Evolutionary conservation across 2,888 invertebrate species (phyloP), one percentile per base, ranked within the genome.

Genomic region (Chrysopilus asiliformis): DNA sequence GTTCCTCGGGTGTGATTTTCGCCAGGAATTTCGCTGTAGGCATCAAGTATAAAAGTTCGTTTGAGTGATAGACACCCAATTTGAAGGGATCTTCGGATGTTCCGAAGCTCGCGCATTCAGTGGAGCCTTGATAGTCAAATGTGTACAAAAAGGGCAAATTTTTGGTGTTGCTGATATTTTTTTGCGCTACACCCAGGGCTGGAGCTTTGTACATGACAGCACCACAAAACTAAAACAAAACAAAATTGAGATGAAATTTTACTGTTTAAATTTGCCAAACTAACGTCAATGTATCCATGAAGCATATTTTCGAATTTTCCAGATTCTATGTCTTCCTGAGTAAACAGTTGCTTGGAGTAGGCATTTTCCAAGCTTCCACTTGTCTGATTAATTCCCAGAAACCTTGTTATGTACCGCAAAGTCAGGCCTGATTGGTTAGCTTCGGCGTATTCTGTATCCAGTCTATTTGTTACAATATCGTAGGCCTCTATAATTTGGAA

Each of bases 21-120:
- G 42, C 43, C 10, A 39, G 44, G 20, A 46, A 44, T n/a, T 42
- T 38, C 18, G 48, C 45, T 32, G 36, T 44, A 8, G 52, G 52
- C 46, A 68, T 68, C 18, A 68, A 46, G 42, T 68, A 64, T 13
- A 67, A 54, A 4, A 68, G 50, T 38, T 70, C 68, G 41, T 69
- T 66, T 2, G 68, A 66, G 43, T 68, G 68, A 28, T 66, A 62
- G 8, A 66, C 61, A 7, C 67, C 58, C 39, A 65, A 67, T 22
- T 22, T 10, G 22, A 8, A 22, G 7, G 22, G 22, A 7, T 8
- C 7, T 22, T 22, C 10, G 22, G 7, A 22, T 8, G 22, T 22
- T 7, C 7, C 10, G 7, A 22, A 22, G 7, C 7, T 22, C 7
- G 22, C 22, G 22, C 10, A 22, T 22, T 22, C 10, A 22, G 10